Conservation (phyloP, 2,888 invertebrate species). For the Harpalus rubripes region DNA sequence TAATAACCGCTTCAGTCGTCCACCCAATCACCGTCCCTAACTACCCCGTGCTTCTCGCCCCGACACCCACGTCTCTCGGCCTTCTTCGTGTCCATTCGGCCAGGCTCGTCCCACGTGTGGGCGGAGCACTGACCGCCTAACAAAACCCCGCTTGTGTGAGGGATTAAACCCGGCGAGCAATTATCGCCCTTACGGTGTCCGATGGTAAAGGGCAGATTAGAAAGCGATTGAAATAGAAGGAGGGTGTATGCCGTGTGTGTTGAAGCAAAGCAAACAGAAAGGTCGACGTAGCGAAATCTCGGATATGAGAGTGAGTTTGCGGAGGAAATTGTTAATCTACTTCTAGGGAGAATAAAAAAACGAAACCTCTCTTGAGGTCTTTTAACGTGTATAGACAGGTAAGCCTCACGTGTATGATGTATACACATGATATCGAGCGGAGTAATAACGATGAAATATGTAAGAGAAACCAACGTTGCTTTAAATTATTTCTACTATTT, state of each 20-base stretch:
- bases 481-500: slow-evolving; percentile 2
- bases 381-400: slow-evolving; percentile 51
- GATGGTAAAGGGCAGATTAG: not conserved
- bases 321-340: slow-evolving; percentile 66
- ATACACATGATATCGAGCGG: slow-evolving; percentile 14
- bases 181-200: slow-evolving; percentile 2
- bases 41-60: not conserved
- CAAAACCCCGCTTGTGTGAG: slow-evolving; percentile 56
- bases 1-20: slow-evolving; percentile 37
- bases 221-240: slow-evolving; percentile 34
- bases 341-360: slow-evolving; percentile 57
- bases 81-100: slow-evolving; percentile 57
- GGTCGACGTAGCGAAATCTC: slow-evolving; percentile 64
- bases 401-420: not conserved
- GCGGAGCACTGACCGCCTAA: slow-evolving; percentile 65
- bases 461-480: slow-evolving; percentile 10
- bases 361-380: slow-evolving; percentile 52
- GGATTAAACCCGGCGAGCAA: slow-evolving; percentile 25
- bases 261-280: slow-evolving; percentile 59
- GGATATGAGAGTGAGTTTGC: slow-evolving; percentile 64
- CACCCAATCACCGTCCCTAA: slow-evolving; percentile 52
- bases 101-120: slow-evolving; percentile 60
- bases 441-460: slow-evolving; percentile 13
- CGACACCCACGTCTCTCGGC: slow-evolving; percentile 29
- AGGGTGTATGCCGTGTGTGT: slow-evolving; percentile 52